These are phyloP conservation scores for Triplophysa rosa DNA, from an alignment of 2,113 vertebrate species.

Conservation along the genomic window DNA sequence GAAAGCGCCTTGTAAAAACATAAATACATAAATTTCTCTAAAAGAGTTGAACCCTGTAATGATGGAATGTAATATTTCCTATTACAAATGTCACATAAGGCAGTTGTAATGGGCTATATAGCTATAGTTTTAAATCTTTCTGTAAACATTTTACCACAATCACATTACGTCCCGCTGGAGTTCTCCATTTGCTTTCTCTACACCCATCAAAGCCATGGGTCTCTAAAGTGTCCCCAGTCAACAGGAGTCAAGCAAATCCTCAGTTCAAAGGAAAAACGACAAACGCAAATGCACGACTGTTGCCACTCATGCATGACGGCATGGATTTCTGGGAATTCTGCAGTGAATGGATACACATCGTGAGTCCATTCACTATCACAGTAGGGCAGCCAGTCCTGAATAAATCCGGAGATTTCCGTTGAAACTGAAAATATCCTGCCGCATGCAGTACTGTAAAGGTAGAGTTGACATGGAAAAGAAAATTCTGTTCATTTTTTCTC, in stretches of 20 bases:
- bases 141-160: not conserved
- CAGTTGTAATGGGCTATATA: too few species aligned
- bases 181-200: not conserved
- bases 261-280: conserved; percentile 10
- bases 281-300: not conserved
- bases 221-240: not conserved
- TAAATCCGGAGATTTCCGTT: conserved; percentile 16
- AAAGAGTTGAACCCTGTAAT: too few species aligned
- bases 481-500: too few species aligned
- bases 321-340: conserved; percentile 5
- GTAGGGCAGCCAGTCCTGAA: conserved; percentile 21
- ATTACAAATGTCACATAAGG: too few species aligned
- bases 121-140: not conserved
- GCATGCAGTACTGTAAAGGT: not conserved
- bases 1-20: too few species aligned
- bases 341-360: not conserved
- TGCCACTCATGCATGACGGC: conserved; percentile 11
- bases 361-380: conserved; percentile 5
- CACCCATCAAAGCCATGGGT: not conserved
- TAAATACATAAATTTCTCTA: too few species aligned
- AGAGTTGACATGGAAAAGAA: too few species aligned
- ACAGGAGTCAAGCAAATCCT: conserved; percentile 1
- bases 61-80: too few species aligned
- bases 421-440: not conserved
- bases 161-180: not conserved